Conservation (phyloP, 2,888 invertebrate genomes). For the Drosophila niveifrons region DNA sequence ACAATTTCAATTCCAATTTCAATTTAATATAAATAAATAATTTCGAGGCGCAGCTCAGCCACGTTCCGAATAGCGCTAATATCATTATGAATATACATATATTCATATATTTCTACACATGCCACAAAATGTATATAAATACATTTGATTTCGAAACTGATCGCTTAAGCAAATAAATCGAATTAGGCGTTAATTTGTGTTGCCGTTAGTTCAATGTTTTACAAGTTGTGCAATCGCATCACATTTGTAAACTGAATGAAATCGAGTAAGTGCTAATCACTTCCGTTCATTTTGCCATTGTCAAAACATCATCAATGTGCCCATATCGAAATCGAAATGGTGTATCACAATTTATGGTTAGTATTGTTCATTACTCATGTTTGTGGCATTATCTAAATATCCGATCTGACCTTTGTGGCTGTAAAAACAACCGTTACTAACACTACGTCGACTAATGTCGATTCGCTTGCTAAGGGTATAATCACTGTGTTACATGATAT, state of each 20-base stretch:
- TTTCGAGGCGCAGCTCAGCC: slow-evolving; percentile 44
- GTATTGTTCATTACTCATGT: slow-evolving; percentile 3
- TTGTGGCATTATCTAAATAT: not conserved
- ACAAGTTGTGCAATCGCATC: slow-evolving; percentile 5
- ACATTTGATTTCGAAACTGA: not conserved
- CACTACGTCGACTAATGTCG: not conserved
- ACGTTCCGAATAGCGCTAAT: slow-evolving; percentile 16
- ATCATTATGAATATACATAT: slow-evolving; percentile 11
- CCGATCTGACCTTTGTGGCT: slow-evolving; percentile 34
- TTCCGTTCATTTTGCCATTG: slow-evolving; percentile 15
- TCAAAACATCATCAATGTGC: not conserved
- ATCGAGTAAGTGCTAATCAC: slow-evolving; percentile 10
- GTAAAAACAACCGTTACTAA: slow-evolving; percentile 25
- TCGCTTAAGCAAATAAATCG: slow-evolving; percentile 15
- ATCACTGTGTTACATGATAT: slow-evolving; percentile 1
- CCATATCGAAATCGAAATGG: too few relatives aligned
- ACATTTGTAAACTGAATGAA: not conserved
- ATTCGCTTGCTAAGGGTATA: not conserved
- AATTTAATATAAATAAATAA: slow-evolving; percentile 67
- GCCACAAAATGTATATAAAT: not conserved
- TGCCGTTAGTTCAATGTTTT: slow-evolving; percentile 2
- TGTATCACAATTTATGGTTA: not conserved
- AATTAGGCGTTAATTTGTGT: slow-evolving; percentile 10
- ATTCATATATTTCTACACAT: slow-evolving; percentile 7
- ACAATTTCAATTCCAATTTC: slow-evolving; percentile 34